Conservation (phyloP, 2,113 vertebrate genomes). For the Pandion haliaetus region DNA sequence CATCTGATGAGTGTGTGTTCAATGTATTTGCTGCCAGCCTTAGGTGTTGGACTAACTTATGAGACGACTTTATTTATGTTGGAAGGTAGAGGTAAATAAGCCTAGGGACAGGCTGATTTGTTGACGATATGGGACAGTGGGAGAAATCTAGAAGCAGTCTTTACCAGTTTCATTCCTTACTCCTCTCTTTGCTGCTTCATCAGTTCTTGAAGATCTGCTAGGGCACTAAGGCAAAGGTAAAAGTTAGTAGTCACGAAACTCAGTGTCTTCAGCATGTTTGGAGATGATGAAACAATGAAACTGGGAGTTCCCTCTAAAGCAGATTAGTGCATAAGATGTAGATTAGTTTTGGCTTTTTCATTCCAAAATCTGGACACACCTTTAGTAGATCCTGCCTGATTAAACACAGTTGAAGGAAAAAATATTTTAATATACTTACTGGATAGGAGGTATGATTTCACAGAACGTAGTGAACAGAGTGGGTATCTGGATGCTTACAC, state of each 20-base stretch:
- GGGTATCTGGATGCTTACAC: background rate
- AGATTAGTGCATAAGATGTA: background rate
- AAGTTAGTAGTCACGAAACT: background rate
- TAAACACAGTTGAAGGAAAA: background rate
- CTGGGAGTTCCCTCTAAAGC: background rate
- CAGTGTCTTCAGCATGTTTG: background rate
- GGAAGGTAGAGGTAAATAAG: background rate
- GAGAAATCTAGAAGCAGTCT: background rate
- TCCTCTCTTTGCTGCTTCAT: background rate
- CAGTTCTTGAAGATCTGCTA: background rate
- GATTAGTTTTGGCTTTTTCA: background rate
- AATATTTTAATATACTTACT: background rate
- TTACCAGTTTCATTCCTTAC: background rate
- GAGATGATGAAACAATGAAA: slow-evolving; percentile 1
- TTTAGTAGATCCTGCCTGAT: background rate
- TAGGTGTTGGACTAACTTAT: background rate
- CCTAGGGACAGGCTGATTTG: background rate
- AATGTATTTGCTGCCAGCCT: background rate
- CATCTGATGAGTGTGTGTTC: background rate
- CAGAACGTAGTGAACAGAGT: background rate
- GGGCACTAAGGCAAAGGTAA: background rate
- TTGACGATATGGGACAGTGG: background rate
- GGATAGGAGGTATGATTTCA: background rate
- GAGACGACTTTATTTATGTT: background rate
- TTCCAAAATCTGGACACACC: background rate